phyloP scores from a whole-genome alignment of 2,797 vertebrate species.

The Schizopygopsis pylzovi region DNA sequence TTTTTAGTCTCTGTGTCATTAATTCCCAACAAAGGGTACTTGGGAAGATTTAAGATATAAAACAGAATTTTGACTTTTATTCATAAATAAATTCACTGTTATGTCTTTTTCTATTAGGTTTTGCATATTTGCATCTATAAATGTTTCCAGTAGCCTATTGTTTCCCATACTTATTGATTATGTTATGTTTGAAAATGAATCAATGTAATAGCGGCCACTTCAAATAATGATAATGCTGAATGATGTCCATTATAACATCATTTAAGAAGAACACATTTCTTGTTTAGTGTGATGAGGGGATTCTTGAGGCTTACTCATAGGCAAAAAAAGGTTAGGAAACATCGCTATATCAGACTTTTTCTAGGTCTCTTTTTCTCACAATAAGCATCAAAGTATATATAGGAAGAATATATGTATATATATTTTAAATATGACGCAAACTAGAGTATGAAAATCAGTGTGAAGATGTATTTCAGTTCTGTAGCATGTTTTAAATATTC shows the following conservation, averaged over 20 bases:
- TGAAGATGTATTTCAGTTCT: slow-evolving; percentile 35
- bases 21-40: not conserved
- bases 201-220: not conserved
- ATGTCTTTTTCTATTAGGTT: not conserved
- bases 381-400: not conserved
- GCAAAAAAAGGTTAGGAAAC: not conserved
- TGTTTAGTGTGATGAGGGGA: not conserved
- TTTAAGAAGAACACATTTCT: not conserved
- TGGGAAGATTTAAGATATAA: not conserved
- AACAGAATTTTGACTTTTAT: not conserved
- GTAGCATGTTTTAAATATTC: slow-evolving; percentile 35
- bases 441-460: slow-evolving; percentile 11
- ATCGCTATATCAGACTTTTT: not conserved
- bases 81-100: not conserved
- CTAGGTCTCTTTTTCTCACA: not conserved
- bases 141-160: not conserved
- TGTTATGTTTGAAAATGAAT: not conserved
- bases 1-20: not conserved
- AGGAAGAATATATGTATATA: not conserved
- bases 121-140: not conserved
- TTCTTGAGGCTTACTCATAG: not conserved
- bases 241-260: not conserved
- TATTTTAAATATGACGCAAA: slow-evolving; percentile 64
- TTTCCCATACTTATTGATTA: not conserved
- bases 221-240: not conserved